Base-by-base conservation (phyloP, 2,888 invertebrate species). In the Amiota communis region DNA sequence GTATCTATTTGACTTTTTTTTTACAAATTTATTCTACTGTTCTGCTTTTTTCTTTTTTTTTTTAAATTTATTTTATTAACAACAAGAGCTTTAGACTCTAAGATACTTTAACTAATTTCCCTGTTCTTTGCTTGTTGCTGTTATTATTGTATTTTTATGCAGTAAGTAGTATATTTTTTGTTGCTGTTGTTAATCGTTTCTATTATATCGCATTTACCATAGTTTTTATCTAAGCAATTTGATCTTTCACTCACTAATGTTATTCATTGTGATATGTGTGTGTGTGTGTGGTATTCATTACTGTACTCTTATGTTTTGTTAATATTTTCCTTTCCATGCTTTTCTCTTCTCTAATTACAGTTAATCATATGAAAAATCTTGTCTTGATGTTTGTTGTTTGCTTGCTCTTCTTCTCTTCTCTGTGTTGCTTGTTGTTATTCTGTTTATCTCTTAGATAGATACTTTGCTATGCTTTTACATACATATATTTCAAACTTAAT, bases 101-200 rank as follows among this genome's bases (percentile, higher is more conserved):
- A 36, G 6, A 36, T 36, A 36, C 36, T 36, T 53, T 57, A 56
- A 36, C 65, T 71, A 51, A 68, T 65, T 70, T 70, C 73, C 75
- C 70, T 57, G 47, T 70, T 72, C 76, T 74, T 59, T 53, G 49
- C 75, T 59, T 53, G 49, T 49, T 47, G 20, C n/a, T 49, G 47
- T 57, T 57, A 36, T 36, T 36, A 36, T 36, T 36, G 36, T 36
- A 36, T 36, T 36, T 36, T 36, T 36, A 36, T 57, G 36, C n/a
- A n/a, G n/a, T n/a, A n/a, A n/a, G n/a, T n/a, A n/a, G n/a, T 17
- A 23, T 23, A 20, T 23, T 2, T 68, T 75, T 69, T 47, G 53
- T 36, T 51, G 51, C 6, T 15, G 83, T 75, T 83, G 86, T 77
- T 83, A 83, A 83, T 84, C 84, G 86, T 78, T 84, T 82, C 80